These are phyloP conservation scores for Thamnophis sirtalis DNA, from an alignment of 2,113 vertebrate species.

Conservation along the genomic window DNA sequence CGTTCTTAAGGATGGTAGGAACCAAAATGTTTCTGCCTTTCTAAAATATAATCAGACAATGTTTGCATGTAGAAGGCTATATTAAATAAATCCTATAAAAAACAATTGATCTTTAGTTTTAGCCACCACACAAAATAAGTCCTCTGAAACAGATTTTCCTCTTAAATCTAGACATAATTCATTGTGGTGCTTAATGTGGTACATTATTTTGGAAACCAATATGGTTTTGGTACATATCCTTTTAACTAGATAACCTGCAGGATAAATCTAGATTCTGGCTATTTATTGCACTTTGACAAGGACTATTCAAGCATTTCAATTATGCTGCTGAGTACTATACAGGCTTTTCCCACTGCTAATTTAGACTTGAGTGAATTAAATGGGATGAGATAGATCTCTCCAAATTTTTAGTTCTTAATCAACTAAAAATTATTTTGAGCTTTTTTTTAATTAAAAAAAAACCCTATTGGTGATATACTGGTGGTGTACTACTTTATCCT, in stretches of 20 bases:
- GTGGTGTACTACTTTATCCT: constrained; percentile 8
- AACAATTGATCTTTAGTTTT: not conserved
- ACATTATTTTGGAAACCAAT: not conserved
- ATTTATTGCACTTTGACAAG: constrained; percentile 8
- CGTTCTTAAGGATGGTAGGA: not conserved
- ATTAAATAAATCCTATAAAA: not conserved
- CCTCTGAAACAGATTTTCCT: not conserved
- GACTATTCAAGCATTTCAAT: constrained; percentile 41
- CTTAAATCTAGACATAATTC: not conserved
- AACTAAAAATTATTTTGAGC: not conserved
- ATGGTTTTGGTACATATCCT: not conserved
- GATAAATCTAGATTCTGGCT: not conserved
- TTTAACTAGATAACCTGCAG: not conserved
- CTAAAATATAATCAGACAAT: not conserved
- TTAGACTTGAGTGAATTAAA: not conserved
- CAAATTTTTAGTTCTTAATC: not conserved
- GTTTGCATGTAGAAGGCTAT: not conserved
- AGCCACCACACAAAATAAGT: not conserved
- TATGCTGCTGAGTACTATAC: constrained; percentile 35
- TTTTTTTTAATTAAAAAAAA: constrained; percentile 11
- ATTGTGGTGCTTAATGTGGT: not conserved
- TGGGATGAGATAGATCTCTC: not conserved
- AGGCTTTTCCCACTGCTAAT: constrained; percentile 13
- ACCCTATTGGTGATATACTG: not conserved
- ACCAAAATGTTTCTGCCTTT: not conserved